phyloP scores from a whole-genome alignment of 2,888 invertebrate genomes.

The Drosophila mimetica region DNA sequence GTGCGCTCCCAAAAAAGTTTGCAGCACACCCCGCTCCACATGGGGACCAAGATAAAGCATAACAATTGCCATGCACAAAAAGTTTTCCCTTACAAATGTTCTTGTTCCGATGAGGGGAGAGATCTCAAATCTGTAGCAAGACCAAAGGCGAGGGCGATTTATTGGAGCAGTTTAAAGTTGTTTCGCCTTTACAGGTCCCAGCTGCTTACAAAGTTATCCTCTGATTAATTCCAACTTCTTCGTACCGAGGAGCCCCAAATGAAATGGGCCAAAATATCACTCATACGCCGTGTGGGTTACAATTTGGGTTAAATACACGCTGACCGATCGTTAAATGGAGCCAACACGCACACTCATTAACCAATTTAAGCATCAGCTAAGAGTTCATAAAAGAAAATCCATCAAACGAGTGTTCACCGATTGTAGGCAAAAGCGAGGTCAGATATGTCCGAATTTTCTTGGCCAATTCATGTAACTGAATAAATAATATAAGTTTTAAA shows the following conservation, averaged over 20 bases:
- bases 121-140: conserved; percentile 6
- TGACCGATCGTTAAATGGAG: conserved; percentile 31
- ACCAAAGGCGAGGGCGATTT: conserved; percentile 47
- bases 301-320: conserved; percentile 38
- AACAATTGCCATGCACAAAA: conserved; percentile 65
- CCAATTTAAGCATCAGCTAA: conserved; percentile 26
- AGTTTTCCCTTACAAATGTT: conserved; percentile 59
- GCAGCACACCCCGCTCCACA: conserved; percentile 13
- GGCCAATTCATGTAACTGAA: too few relatives aligned
- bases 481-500: too few relatives aligned
- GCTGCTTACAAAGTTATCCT: conserved; percentile 54
- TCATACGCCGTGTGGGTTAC: conserved; percentile 50
- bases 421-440: not conserved
- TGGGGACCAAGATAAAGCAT: conserved; percentile 67
- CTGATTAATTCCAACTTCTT: conserved; percentile 54
- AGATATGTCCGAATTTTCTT: not conserved
- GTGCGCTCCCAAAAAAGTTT: conserved; percentile 63
- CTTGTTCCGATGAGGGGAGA: conserved; percentile 43
- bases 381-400: conserved; percentile 34
- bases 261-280: conserved; percentile 47
- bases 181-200: conserved; percentile 34
- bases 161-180: conserved; percentile 69
- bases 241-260: not conserved
- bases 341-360: conserved; percentile 38
- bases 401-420: conserved; percentile 27